Percentiles rank a stretch among this genome's conserved stretches.
phyloP scores from a whole-genome alignment of 92 coral and sea anemone species.

The Palythoa grandis region DNA sequence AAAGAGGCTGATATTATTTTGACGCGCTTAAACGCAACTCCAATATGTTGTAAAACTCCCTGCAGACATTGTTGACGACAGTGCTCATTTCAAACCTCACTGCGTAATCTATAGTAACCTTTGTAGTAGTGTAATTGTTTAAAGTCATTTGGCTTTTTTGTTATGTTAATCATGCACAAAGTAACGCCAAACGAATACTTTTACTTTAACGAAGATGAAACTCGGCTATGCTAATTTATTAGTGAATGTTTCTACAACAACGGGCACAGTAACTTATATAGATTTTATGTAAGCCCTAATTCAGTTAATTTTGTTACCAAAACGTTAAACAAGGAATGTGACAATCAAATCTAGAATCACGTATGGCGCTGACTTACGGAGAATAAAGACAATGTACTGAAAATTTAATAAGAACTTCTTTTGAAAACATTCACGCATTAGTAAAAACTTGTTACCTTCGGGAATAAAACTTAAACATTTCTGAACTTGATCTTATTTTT shows the following conservation, averaged over 20 bases:
- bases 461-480: too few species aligned
- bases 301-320: too few species aligned
- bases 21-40: not conserved
- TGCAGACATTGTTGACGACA: constrained; percentile 2
- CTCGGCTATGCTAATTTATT: not conserved
- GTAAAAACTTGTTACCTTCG: not conserved
- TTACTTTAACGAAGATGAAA: not conserved
- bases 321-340: not conserved
- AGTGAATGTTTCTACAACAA: not conserved
- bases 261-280: not conserved
- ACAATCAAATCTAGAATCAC: not conserved
- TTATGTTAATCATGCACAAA: constrained; percentile 20
- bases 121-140: not conserved
- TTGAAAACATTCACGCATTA: constrained; percentile 16
- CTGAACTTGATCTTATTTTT: too few species aligned
- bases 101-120: constrained; percentile 5
- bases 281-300: not conserved
- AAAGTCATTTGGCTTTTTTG: constrained; percentile 18
- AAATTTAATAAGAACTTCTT: not conserved
- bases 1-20: not conserved
- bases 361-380: too few species aligned
- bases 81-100: not conserved
- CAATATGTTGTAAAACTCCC: not conserved
- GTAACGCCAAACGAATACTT: not conserved
- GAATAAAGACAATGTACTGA: not conserved